Evolutionary conservation across 30 jellyfish, hydroid and myxozoan species (phyloP), one percentile per base, ranked within the genome.

Genomic region (Chrysaora quinquecirrha): DNA sequence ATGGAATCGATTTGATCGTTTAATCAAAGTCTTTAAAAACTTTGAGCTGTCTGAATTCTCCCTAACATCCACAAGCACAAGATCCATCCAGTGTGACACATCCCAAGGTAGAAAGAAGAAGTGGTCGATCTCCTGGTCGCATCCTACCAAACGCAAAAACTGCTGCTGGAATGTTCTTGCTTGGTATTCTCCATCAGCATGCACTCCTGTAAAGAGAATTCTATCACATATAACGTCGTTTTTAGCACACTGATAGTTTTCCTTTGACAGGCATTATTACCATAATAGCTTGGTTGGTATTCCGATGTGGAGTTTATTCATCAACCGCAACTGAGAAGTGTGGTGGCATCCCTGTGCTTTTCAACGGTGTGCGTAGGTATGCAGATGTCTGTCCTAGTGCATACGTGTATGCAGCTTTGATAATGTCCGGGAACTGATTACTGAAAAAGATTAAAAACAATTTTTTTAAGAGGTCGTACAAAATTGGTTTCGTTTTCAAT

Each of bases 131-230:
- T 73, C 76, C 64, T 70, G 30, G 76, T 73, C 47, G 68, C 68
- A 52, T 52, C 68, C 68, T 52, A 52, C 68, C 68, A 52, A 52
- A 38, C 52, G 9, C 48, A 25, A 27, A 32, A 64, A 48, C 65
- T 28, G 34, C 48, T 33, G 48, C 75, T 73, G 85, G 75, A 73
- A 73, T 28, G 85, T 73, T 43, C 34, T 67, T 21, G 76, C 46
- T 48, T 73, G 85, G 85, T 73, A 73, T 38, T 73, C 80, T 3
- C 85, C 85, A 73, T 73, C 85, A 35, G 85, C 85, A 73, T 73
- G 85, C 48, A 73, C 74, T 24, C 54, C 85, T 73, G 48, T 64
- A 64, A 64, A 64, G 52, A 32, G 4, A 64, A 64, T 64, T 52
- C 68, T 52, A 25, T 52, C 68, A 52, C 68, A 52, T 52, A 52